phyloP scores from a whole-genome alignment of 2,113 vertebrate species.

The Nyctereutes procyonoides region DNA sequence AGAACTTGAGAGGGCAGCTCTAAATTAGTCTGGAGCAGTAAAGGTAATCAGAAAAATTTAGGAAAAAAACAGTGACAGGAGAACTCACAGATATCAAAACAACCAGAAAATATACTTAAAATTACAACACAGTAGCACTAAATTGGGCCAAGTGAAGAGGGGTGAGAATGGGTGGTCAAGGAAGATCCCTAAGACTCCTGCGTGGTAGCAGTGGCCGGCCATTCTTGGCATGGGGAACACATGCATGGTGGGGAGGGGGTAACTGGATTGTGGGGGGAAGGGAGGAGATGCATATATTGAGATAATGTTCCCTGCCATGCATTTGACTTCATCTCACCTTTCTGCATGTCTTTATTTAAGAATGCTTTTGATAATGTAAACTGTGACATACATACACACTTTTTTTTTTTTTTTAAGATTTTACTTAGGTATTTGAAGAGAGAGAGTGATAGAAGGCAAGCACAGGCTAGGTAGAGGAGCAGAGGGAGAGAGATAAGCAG shows the following conservation, averaged over 20 bases:
- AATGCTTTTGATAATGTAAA: neutral
- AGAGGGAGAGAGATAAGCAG: no score
- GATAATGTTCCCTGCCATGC: neutral
- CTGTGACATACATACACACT: neutral
- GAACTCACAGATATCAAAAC: neutral
- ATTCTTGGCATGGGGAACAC: neutral
- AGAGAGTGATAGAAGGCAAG: no score
- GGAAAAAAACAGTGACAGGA: neutral
- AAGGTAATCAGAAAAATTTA: neutral
- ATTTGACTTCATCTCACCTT: neutral
- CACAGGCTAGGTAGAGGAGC: no score
- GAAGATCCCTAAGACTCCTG: neutral
- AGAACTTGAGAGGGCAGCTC: neutral
- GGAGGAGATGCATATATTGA: neutral
- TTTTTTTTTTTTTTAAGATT: neutral
- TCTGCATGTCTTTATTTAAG: neutral
- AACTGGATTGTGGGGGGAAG: fast-evolving
- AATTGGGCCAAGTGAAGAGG: neutral
- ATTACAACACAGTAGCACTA: neutral
- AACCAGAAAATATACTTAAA: neutral
- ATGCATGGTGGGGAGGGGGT: fast-evolving
- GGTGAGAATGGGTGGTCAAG: no score
- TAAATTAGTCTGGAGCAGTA: slow-evolving; percentile 20
- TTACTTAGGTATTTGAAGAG: no score
- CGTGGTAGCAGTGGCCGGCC: neutral